Conservation (phyloP, 1,140 invertebrate species). For the Drosophila insularis region DNA sequence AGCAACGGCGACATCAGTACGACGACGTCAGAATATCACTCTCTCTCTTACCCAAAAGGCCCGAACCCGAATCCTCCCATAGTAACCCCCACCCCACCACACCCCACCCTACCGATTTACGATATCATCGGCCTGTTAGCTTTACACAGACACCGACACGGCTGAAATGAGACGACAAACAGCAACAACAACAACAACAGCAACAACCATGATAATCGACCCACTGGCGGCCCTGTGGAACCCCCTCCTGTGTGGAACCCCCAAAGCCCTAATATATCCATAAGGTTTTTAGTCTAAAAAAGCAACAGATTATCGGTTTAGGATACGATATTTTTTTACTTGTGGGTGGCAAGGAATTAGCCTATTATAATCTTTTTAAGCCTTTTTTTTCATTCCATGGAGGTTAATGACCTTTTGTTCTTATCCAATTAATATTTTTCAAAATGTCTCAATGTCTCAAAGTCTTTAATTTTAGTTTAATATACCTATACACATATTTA, state of each 20-base stretch:
- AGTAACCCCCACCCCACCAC: background rate
- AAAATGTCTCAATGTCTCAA: too few species aligned
- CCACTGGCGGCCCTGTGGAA: slow-evolving; percentile 75
- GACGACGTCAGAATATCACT: slow-evolving; percentile 7
- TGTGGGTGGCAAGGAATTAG: background rate
- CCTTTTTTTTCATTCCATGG: background rate
- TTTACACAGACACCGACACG: slow-evolving; percentile 54
- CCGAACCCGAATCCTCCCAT: slow-evolving; percentile 27
- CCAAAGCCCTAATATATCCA: slow-evolving; percentile 22
- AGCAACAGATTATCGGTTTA: slow-evolving; percentile 14
- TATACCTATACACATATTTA: background rate
- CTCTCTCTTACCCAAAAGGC: slow-evolving; percentile 32
- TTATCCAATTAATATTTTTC: too few species aligned
- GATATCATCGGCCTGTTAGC: slow-evolving; percentile 54
- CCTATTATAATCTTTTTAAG: background rate
- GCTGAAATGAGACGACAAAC: slow-evolving; percentile 75
- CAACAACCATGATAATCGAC: slow-evolving; percentile 69
- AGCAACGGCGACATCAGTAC: background rate
- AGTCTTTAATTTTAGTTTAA: too few species aligned
- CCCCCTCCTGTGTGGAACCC: slow-evolving; percentile 8
- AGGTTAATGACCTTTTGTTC: background rate
- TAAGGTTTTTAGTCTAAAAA: background rate
- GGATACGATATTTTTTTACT: background rate
- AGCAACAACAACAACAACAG: background rate
- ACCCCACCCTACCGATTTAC: slow-evolving; percentile 37